Base-by-base conservation (phyloP, 2,888 invertebrate species). In the Cynaeus angustus region DNA sequence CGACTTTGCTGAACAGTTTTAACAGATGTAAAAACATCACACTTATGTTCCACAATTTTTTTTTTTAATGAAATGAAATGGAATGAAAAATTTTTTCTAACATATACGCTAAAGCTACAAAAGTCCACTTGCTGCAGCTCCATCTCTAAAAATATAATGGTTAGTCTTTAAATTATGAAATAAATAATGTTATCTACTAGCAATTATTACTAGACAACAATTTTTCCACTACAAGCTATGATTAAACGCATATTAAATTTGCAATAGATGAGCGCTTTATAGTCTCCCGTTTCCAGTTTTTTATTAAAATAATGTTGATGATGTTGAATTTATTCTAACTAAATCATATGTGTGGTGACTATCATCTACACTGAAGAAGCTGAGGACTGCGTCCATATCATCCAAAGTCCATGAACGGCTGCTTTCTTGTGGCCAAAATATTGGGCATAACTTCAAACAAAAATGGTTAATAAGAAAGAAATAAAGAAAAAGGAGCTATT, bases 191-290 rank as follows among this genome's bases (percentile, higher is more conserved):
- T 21, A 8, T 46, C n/a, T 55, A 55, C 53, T 55, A 38, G 53
- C 53, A 55, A 7, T 14, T 38, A n/a, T n/a, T n/a, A n/a, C n/a
- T n/a, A n/a, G 14, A 55, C 53, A 52, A 48, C 48, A 48, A 48
- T 48, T 26, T 26, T 8, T n/a, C 26, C 48, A 26, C 26, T 28
- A 10, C 26, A 10, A 10, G 48, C 16, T 5, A 48, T 26, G 5
- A 48, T 48, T 21, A 48, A 8, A 48, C 26, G 9, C 9, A 0
- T 10, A 48, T 48, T 10, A 48, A n/a, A 4, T 26, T 10, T 21
- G 21, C 26, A 8, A 26, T 2, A 26, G 10, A 21, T 3, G 16
- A 9, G n/a, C 26, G 48, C 10, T 21, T 6, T 1, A 26, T 5
- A 5, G 9, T 21, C 5, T 1, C 5, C 7, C 48, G 21, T 10